phyloP scores from a whole-genome alignment of 2,888 invertebrate genomes.

The Diogma glabrata region DNA sequence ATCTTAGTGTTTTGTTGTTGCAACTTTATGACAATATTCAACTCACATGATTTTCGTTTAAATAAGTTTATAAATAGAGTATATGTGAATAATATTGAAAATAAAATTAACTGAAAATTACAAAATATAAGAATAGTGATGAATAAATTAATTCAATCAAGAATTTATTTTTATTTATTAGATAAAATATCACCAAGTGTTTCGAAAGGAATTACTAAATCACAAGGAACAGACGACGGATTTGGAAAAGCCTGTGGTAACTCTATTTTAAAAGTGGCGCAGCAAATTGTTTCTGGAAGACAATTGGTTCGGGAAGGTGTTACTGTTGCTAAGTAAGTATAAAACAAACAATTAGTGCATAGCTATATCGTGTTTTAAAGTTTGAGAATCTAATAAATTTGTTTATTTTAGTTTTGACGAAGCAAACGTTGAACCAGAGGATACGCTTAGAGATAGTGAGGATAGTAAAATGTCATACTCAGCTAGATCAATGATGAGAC shows the following conservation, averaged over 20 bases:
- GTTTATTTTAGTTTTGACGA: slow-evolving; percentile 16
- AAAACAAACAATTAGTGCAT: neutral
- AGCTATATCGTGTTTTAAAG: neutral
- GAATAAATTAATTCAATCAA: too few relatives aligned
- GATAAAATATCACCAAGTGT: too few relatives aligned
- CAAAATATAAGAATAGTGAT: too few relatives aligned
- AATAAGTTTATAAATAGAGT: too few relatives aligned
- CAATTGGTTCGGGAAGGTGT: slow-evolving; percentile 18
- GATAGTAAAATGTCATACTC: slow-evolving; percentile 12
- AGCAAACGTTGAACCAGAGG: slow-evolving; percentile 14
- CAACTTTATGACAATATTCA: too few relatives aligned
- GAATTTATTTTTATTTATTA: too few relatives aligned
- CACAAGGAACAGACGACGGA: slow-evolving; percentile 58
- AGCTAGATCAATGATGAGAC: slow-evolving; percentile 32
- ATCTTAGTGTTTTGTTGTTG: too few relatives aligned
- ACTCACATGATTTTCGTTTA: too few relatives aligned
- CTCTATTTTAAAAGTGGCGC: slow-evolving; percentile 45
- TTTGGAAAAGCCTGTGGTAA: slow-evolving; percentile 59
- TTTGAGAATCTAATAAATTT: neutral
- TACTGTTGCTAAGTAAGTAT: slow-evolving; percentile 19
- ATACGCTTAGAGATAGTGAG: slow-evolving; percentile 3
- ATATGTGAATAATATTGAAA: too few relatives aligned
- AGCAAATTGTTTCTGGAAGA: slow-evolving; percentile 41
- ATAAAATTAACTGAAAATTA: too few relatives aligned
- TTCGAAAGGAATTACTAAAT: slow-evolving; percentile 42